phyloP scores from a whole-genome alignment of 2,797 vertebrate genomes.

The Phrynocephalus guinanensis region DNA sequence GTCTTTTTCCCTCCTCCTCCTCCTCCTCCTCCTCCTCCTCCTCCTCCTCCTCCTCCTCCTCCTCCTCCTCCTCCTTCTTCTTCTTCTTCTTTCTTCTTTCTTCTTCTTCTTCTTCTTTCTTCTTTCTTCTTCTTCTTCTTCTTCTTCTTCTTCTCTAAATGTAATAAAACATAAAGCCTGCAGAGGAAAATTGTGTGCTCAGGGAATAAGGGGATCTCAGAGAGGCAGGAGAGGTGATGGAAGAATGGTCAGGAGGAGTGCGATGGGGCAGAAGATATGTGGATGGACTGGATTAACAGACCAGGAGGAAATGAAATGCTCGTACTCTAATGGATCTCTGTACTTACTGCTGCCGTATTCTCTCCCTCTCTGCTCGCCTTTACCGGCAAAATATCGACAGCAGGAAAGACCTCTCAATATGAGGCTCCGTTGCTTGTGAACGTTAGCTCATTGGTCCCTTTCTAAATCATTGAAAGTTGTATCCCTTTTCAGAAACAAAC shows the following conservation, averaged over 20 bases:
- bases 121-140: background rate
- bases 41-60: too few relatives aligned
- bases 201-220: constrained; percentile 79
- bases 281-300: constrained; percentile 74
- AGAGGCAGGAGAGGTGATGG: constrained; percentile 78
- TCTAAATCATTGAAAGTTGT: background rate
- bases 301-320: constrained; percentile 51
- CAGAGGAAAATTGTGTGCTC: constrained; percentile 81
- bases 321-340: constrained; percentile 38
- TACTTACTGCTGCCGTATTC: background rate
- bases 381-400: constrained; percentile 10
- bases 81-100: too few relatives aligned
- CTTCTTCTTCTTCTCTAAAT: background rate
- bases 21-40: too few relatives aligned
- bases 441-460: background rate
- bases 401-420: background rate
- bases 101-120: too few relatives aligned
- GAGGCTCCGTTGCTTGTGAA: constrained; percentile 17
- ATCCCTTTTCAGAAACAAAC: background rate
- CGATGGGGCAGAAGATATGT: constrained; percentile 72
- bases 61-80: background rate
- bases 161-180: constrained; percentile 80
- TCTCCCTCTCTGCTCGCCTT: background rate
- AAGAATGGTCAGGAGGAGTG: constrained; percentile 71
- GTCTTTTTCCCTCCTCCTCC: background rate